These are phyloP conservation scores for Coelinius sp. DNA, from an alignment of 2,888 invertebrate genomes.

Conservation along the genomic window DNA sequence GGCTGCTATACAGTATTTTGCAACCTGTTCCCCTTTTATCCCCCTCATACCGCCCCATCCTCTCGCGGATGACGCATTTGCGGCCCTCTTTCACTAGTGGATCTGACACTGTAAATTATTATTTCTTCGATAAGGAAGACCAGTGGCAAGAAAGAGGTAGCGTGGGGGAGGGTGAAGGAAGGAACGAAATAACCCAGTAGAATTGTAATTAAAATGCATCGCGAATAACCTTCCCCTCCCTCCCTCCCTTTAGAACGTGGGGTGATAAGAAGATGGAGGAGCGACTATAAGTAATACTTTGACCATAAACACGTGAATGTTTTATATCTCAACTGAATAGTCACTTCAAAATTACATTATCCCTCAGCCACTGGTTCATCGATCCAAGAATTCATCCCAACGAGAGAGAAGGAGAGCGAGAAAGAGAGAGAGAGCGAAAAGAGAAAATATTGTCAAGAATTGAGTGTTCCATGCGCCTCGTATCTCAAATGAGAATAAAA, in stretches of 20 bases:
- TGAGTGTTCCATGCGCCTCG: not conserved
- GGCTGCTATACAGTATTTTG: not conserved
- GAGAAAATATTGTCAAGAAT: not conserved
- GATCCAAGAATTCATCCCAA: constrained; percentile 16
- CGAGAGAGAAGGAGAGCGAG: not conserved
- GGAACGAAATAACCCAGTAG: not conserved
- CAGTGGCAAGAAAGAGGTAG: constrained; percentile 26
- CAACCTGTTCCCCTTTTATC: constrained; percentile 20
- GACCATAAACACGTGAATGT: constrained; percentile 23
- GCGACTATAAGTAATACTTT: constrained; percentile 33
- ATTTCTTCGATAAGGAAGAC: constrained; percentile 55
- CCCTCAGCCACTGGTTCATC: not conserved
- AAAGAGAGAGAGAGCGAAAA: not conserved
- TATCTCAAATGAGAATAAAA: constrained; percentile 3
- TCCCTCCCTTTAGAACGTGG: not conserved
- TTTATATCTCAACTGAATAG: not conserved
- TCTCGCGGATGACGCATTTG: constrained; percentile 51
- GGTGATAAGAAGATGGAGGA: constrained; percentile 18
- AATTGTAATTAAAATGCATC: constrained; percentile 30
- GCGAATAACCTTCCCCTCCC: not conserved
- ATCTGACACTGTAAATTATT: constrained; percentile 57
- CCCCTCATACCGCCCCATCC: not conserved
- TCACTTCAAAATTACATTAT: not conserved
- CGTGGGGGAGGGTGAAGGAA: not conserved
- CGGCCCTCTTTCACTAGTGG: constrained; percentile 45